These are phyloP conservation scores for Corythucha ciliata DNA, from an alignment of 2,888 invertebrate species.

Conservation along the genomic window DNA sequence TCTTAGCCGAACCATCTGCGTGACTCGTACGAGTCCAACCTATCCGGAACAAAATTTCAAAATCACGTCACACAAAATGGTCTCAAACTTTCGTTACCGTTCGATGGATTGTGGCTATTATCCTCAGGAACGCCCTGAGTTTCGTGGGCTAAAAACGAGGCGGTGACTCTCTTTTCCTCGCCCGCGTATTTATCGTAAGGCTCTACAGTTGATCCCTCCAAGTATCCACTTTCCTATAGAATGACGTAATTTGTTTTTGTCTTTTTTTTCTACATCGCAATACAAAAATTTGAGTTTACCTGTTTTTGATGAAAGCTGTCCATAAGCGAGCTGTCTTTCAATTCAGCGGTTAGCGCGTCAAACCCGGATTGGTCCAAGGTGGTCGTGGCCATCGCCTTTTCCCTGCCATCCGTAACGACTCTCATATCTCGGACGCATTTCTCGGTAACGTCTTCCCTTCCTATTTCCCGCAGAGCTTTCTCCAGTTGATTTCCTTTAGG, in stretches of 20 bases:
- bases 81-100: conserved; percentile 10
- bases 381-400: conserved; percentile 55
- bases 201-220: conserved; percentile 25
- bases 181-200: conserved; percentile 29
- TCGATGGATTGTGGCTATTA: too few relatives aligned
- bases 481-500: conserved; percentile 60
- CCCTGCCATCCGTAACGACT: conserved; percentile 65
- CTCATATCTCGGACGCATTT: conserved; percentile 67
- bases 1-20: conserved; percentile 17
- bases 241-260: too few relatives aligned
- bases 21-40: conserved; percentile 22
- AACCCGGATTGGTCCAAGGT: conserved; percentile 49
- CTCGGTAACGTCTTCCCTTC: conserved; percentile 70
- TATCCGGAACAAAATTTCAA: conserved; percentile 3
- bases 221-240: conserved; percentile 27
- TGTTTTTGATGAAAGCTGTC: conserved; percentile 28
- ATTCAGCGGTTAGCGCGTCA: conserved; percentile 47
- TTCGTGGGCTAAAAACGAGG: conserved; percentile 33
- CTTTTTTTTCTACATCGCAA: too few relatives aligned
- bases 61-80: neutral
- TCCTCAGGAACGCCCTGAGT: too few relatives aligned
- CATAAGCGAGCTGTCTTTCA: conserved; percentile 35
- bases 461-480: conserved; percentile 65
- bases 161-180: conserved; percentile 33
- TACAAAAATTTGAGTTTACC: conserved; percentile 13